Percentiles rank a stretch among this genome's conserved stretches.
phyloP scores from a whole-genome alignment of 2,888 invertebrate species.

The Chrysolina oricalcia region DNA sequence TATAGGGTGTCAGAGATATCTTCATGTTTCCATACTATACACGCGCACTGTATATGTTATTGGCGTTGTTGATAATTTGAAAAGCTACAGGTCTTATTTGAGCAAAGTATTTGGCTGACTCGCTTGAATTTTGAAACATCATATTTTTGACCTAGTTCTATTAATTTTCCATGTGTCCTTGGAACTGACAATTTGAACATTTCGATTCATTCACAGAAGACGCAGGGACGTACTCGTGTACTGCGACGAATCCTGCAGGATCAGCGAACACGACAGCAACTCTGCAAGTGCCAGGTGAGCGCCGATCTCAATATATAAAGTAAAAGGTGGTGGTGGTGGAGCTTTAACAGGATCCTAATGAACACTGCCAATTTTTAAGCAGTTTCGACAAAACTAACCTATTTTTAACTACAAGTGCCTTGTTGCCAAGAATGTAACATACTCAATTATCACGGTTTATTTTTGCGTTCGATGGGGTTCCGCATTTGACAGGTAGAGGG shows the following conservation, averaged over 20 bases:
- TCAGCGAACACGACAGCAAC: slow-evolving; percentile 79
- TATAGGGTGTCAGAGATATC: no score
- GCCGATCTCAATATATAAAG: slow-evolving; percentile 73
- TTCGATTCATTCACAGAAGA: slow-evolving; percentile 75
- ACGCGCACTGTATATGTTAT: no score
- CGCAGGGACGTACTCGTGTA: slow-evolving; percentile 84
- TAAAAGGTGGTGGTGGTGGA: slow-evolving; percentile 64
- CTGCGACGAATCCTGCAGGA: slow-evolving; percentile 82
- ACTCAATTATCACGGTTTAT: slow-evolving; percentile 8
- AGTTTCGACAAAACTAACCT: slow-evolving; percentile 35
- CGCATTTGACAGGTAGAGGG: neutral
- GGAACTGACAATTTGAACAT: neutral
- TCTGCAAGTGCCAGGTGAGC: slow-evolving; percentile 82
- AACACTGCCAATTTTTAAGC: slow-evolving; percentile 55
- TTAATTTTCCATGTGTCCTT: neutral
- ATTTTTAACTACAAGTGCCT: slow-evolving; percentile 49
- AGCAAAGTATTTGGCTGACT: no score
- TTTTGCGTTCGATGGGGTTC: slow-evolving; percentile 14
- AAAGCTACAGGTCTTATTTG: no score
- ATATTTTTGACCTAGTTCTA: no score
- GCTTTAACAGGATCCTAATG: slow-evolving; percentile 29
- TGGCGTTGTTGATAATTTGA: no score
- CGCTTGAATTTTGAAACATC: no score
- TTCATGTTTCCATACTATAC: no score
- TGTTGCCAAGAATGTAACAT: slow-evolving; percentile 35